Percentiles rank a stretch among this genome's conserved stretches.
These are phyloP conservation scores for Esperia sulphurella DNA, from an alignment of 2,888 invertebrate genomes.

Conservation along the genomic window DNA sequence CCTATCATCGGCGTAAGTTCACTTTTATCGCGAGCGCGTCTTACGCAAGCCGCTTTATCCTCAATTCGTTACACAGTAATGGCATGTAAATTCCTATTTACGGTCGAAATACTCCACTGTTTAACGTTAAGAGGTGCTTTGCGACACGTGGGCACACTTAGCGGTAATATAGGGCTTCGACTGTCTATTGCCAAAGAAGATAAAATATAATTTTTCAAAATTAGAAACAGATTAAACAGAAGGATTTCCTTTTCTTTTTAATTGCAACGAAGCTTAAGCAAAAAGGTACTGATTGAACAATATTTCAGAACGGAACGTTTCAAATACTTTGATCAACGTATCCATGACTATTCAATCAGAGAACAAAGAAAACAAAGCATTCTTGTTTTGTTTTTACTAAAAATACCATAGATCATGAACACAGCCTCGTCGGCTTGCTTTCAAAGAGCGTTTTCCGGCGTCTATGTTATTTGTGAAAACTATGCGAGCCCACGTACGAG, in stretches of 20 bases:
- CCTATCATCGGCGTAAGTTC: not conserved
- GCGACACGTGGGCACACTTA: conserved; percentile 6
- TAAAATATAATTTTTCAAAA: no score
- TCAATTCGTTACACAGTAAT: conserved; percentile 26
- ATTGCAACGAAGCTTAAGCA: no score
- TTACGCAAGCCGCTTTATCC: conserved; percentile 7
- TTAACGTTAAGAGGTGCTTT: conserved; percentile 10
- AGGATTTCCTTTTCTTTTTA: no score
- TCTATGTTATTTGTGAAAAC: conserved; percentile 19
- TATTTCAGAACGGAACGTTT: no score
- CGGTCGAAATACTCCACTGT: conserved; percentile 23
- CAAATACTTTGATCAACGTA: no score
- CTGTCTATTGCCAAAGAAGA: not conserved
- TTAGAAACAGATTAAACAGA: no score
- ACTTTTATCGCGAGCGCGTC: not conserved
- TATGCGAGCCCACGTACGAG: conserved; percentile 35
- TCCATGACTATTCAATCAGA: no score
- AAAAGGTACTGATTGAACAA: no score
- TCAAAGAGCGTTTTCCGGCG: not conserved
- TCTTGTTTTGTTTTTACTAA: no score
- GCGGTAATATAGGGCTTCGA: conserved; percentile 7
- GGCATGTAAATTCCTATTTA: conserved; percentile 39
- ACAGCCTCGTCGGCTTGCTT: not conserved
- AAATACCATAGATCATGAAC: not conserved
- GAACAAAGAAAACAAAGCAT: no score